These are phyloP conservation scores for Drosophila paucipuncta DNA, from an alignment of 2,888 invertebrate genomes.

Conservation along the genomic window DNA sequence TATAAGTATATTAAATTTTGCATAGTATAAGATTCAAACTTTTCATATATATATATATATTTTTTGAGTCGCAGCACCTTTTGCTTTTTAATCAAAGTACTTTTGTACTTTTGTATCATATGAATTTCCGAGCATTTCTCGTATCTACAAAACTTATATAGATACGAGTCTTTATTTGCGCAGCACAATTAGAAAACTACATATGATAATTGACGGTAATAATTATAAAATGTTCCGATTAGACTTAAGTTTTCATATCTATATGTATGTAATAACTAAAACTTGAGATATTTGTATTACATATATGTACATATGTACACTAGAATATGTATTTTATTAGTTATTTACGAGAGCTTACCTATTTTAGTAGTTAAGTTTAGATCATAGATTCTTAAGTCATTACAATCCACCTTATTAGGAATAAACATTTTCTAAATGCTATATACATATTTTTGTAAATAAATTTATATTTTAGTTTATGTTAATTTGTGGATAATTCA, in stretches of 20 bases:
- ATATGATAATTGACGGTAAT: not conserved
- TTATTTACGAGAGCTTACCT: constrained; percentile 34
- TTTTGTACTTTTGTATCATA: constrained; percentile 34
- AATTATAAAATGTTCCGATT: constrained; percentile 10
- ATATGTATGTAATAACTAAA: constrained; percentile 19
- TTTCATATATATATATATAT: constrained; percentile 8
- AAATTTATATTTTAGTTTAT: constrained; percentile 3
- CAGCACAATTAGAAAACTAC: constrained; percentile 11
- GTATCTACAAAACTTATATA: not conserved
- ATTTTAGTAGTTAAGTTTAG: constrained; percentile 34
- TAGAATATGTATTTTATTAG: constrained; percentile 29
- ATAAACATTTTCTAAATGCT: constrained; percentile 2
- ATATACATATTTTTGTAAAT: constrained; percentile 9
- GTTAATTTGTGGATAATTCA: constrained; percentile 10
- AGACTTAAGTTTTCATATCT: constrained; percentile 31
- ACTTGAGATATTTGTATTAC: constrained; percentile 13
- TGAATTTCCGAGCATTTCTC: constrained; percentile 21
- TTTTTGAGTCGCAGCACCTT: constrained; percentile 33
- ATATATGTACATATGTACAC: constrained; percentile 13
- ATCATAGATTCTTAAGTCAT: constrained; percentile 32
- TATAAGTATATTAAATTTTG: constrained; percentile 14
- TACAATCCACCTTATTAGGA: not conserved
- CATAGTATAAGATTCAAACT: constrained; percentile 34
- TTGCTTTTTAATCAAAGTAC: constrained; percentile 33
- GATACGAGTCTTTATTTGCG: constrained; percentile 14